phyloP scores from a whole-genome alignment of 2,888 invertebrate species.

The Seira ritae region DNA sequence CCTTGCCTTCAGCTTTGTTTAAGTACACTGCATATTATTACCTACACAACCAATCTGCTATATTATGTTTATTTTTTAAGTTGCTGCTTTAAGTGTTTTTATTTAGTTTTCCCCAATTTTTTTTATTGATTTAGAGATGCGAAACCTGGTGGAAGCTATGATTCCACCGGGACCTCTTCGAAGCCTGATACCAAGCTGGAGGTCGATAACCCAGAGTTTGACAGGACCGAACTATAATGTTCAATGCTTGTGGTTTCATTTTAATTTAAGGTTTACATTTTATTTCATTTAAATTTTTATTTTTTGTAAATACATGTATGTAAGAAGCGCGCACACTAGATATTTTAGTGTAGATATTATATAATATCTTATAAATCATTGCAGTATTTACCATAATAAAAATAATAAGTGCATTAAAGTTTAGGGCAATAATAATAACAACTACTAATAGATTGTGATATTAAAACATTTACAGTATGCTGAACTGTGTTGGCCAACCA shows the following conservation, averaged over 20 bases:
- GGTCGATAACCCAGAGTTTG: conserved; percentile 59
- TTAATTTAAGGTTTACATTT: conserved; percentile 39
- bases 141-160: conserved; percentile 54
- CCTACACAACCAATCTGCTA: too few relatives aligned
- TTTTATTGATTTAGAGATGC: conserved; percentile 31
- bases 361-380: too few relatives aligned
- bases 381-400: too few relatives aligned
- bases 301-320: neutral
- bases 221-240: conserved; percentile 55
- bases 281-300: conserved; percentile 26
- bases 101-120: too few relatives aligned
- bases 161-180: conserved; percentile 50
- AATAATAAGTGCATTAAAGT: neutral
- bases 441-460: neutral
- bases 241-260: neutral
- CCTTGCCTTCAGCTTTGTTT: too few relatives aligned
- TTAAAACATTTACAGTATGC: conserved; percentile 81
- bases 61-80: too few relatives aligned
- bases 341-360: too few relatives aligned
- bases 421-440: neutral
- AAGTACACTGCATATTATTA: too few relatives aligned
- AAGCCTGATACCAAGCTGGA: conserved; percentile 40
- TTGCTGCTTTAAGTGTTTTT: too few relatives aligned
- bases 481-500: conserved; percentile 96
- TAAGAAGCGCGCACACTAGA: too few relatives aligned